Conservation (phyloP, 2,113 vertebrate species). For the Pungitius pungitius region DNA sequence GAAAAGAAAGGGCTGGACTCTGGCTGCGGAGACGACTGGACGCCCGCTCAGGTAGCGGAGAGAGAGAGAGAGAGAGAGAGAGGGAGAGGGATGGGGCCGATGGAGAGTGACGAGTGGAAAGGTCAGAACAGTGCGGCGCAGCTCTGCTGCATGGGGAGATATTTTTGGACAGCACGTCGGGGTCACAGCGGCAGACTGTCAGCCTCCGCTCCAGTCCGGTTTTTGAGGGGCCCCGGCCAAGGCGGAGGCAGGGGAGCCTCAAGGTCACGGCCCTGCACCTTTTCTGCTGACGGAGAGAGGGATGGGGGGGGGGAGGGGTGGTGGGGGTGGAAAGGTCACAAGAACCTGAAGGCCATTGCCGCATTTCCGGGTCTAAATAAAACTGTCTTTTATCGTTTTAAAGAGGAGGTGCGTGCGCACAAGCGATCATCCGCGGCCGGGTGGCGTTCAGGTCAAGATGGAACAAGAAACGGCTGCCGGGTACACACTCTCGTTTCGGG, state of each 20-base stretch:
- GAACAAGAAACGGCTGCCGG: conserved; percentile 61
- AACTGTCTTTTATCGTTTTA: conserved; percentile 24
- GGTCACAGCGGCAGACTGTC: conserved; percentile 53
- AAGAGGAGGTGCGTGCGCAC: background rate
- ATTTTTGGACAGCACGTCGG: conserved; percentile 65
- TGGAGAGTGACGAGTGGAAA: conserved; percentile 55
- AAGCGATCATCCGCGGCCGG: conserved; percentile 5
- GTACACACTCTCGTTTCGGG: conserved; percentile 42
- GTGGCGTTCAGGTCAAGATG: conserved; percentile 58
- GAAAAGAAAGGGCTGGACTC: conserved; percentile 22
- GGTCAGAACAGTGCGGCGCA: conserved; percentile 60
- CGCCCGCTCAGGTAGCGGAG: conserved; percentile 47
- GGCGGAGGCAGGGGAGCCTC: conserved; percentile 47
- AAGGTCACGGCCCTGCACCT: conserved; percentile 62
- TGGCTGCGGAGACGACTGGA: conserved; percentile 52
- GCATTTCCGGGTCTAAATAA: conserved; percentile 56
- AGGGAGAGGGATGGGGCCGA: conserved; percentile 34
- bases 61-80: background rate
- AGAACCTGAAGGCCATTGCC: conserved; percentile 21
- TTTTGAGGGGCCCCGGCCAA: conserved; percentile 28
- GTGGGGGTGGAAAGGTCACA: conserved; percentile 33
- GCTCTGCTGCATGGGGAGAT: conserved; percentile 57
- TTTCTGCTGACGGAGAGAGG: conserved; percentile 56
- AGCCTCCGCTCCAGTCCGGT: conserved; percentile 45
- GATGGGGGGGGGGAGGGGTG: background rate